phyloP scores from a whole-genome alignment of 1,140 invertebrate genomes.

The Araneus ventricosus region DNA sequence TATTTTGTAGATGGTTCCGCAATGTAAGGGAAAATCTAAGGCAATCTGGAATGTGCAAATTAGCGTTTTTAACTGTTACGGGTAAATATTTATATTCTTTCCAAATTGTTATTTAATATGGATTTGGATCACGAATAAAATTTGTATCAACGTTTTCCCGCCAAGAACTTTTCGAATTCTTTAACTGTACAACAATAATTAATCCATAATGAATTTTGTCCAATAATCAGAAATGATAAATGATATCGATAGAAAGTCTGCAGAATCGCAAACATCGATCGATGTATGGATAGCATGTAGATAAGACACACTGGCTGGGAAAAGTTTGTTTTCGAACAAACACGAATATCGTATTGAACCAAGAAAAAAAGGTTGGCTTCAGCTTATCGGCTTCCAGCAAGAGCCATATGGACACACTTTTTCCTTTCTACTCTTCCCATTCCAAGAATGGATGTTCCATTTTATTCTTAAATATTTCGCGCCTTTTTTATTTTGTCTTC shows the following conservation, averaged over 20 bases:
- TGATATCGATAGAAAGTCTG: neutral
- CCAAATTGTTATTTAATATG: too few species aligned
- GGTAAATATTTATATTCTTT: too few species aligned
- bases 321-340: neutral
- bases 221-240: neutral
- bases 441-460: neutral
- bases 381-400: neutral
- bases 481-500: neutral
- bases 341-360: constrained; percentile 19
- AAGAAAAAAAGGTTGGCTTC: neutral
- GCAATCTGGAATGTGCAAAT: too few species aligned
- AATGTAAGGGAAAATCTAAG: too few species aligned
- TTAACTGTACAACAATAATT: neutral
- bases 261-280: neutral
- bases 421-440: neutral
- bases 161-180: too few species aligned
- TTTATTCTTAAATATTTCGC: constrained; percentile 31
- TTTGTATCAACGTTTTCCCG: too few species aligned
- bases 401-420: neutral
- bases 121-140: too few species aligned
- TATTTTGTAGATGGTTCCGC: too few species aligned
- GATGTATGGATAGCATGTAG: neutral
- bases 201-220: neutral
- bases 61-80: too few species aligned
- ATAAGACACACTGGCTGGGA: neutral